Percentiles rank a stretch among this genome's conserved stretches.
Evolutionary conservation across 1,140 invertebrate species (phyloP).

Genomic region (Tetramorium parvispinum): DNA sequence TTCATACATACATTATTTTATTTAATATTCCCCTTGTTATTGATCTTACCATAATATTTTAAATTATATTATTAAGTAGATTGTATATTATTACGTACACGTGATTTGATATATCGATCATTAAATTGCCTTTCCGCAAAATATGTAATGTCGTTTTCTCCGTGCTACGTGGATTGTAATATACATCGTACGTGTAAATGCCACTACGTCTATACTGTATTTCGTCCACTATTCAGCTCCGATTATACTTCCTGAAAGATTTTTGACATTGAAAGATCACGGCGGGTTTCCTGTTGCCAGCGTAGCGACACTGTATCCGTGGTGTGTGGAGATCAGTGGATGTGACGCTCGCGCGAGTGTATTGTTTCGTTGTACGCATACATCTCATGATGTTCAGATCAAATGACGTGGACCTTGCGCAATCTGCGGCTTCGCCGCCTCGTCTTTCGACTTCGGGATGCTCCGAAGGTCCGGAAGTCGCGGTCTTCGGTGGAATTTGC

Average conservation of each 20-base stretch:
- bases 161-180: background rate
- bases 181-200: background rate
- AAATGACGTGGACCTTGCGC: constrained; percentile 67
- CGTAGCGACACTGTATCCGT: constrained; percentile 32
- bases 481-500: constrained; percentile 65
- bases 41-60: background rate
- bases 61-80: background rate
- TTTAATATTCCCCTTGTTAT: background rate
- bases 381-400: constrained; percentile 52
- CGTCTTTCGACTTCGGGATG: constrained; percentile 66
- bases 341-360: constrained; percentile 37
- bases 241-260: constrained; percentile 39
- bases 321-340: constrained; percentile 38
- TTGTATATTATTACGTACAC: background rate
- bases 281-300: constrained; percentile 42
- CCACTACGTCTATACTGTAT: background rate
- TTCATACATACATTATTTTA: background rate
- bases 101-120: background rate
- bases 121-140: background rate
- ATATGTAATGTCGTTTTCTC: background rate
- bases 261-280: constrained; percentile 29
- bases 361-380: constrained; percentile 52
- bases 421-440: constrained; percentile 66
- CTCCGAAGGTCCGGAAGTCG: constrained; percentile 63
- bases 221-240: background rate